Evolutionary conservation across 1,140 invertebrate genomes (phyloP), one percentile per base, ranked within the genome.

Genomic region (Branchinecta lynchi): DNA sequence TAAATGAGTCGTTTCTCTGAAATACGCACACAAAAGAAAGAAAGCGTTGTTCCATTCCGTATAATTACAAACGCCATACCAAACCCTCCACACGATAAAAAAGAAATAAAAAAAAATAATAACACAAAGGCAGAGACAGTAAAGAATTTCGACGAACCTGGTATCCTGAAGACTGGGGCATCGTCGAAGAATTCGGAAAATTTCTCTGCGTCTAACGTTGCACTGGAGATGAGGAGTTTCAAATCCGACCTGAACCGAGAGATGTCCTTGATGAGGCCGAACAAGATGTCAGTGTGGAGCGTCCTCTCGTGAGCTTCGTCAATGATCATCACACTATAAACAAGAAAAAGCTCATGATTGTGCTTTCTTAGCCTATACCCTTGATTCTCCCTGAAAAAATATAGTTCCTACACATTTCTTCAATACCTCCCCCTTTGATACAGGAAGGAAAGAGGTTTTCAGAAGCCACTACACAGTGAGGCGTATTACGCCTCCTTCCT

Each of bases 221-320:
- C 96, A 79, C 93, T 96, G 0, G 96, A 98, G 75, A 99, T 98
- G 0, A 99, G 80, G 0, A 99, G 79, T 80, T 99, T 99, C 17
- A 99, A 81, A 78, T 98, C 94, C 0, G 90, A 85, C 73, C 96
- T 83, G 81, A 97, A 98, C 70, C 94, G 82, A 1, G 93, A 86
- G 72, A 99, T 98, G 79, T 99, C 96, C 82, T 99, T 99, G 0
- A 99, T 92, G 60, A 99, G 82, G 21, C 97, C 96, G 81, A 99
- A 99, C 45, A 99, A 81, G 76, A 99, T 93, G 79, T 99, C 97
- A 7, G 96, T 99, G 74, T 99, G 96, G 7, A 99, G 82, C 0
- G 96, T 99, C 66, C 96, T 80, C 78, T 99, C 97, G 79, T 99
- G 97, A 74, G 97, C 97, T 83, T 99, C 97, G 78, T 99, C 96